Evolutionary conservation across 1,140 invertebrate genomes (phyloP).

Genomic region (Lordiphosa clarofinis): DNA sequence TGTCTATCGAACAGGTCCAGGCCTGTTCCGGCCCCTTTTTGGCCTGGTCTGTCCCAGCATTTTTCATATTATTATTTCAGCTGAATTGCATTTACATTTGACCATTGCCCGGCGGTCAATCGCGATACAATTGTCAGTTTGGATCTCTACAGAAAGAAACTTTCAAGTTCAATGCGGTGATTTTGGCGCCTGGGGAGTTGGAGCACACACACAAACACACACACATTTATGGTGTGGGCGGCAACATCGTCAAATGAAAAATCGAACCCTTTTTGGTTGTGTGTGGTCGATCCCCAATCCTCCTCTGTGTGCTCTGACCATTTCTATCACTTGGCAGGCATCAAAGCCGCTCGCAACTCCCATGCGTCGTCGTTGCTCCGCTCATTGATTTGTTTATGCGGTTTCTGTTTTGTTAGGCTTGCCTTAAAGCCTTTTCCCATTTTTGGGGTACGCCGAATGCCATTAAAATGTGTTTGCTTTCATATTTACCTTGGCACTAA

Average conservation of each 20-base stretch:
- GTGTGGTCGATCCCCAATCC: slow-evolving; percentile 25
- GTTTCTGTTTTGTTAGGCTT: slow-evolving; percentile 66
- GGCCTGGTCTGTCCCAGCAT: slow-evolving; percentile 3
- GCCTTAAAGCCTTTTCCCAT: slow-evolving; percentile 40
- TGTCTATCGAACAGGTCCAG: slow-evolving; percentile 14
- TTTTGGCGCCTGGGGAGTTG: slow-evolving; percentile 55
- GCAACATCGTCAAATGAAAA: slow-evolving; percentile 71
- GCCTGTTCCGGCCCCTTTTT: slow-evolving; percentile 12
- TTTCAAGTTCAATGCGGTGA: slow-evolving; percentile 68
- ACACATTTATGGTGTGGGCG: slow-evolving; percentile 64
- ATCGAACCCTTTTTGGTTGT: slow-evolving; percentile 53
- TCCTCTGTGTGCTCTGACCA: slow-evolving; percentile 25
- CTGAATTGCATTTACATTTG: slow-evolving; percentile 32
- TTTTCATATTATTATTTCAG: slow-evolving; percentile 43
- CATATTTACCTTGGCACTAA: slow-evolving; percentile 63
- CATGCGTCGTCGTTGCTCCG: slow-evolving; percentile 38
- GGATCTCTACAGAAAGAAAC: slow-evolving; percentile 24
- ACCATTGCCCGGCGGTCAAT: slow-evolving; percentile 61
- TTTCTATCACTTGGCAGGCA: slow-evolving; percentile 68
- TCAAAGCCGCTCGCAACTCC: slow-evolving; percentile 55
- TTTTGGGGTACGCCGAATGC: slow-evolving; percentile 50
- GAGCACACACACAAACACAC: slow-evolving; percentile 18
- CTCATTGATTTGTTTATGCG: slow-evolving; percentile 70
- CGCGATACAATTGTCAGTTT: slow-evolving; percentile 71
- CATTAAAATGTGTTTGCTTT: slow-evolving; percentile 74